These are phyloP conservation scores for Polypedilum pembai DNA, from an alignment of 1,140 invertebrate species.

Conservation along the genomic window DNA sequence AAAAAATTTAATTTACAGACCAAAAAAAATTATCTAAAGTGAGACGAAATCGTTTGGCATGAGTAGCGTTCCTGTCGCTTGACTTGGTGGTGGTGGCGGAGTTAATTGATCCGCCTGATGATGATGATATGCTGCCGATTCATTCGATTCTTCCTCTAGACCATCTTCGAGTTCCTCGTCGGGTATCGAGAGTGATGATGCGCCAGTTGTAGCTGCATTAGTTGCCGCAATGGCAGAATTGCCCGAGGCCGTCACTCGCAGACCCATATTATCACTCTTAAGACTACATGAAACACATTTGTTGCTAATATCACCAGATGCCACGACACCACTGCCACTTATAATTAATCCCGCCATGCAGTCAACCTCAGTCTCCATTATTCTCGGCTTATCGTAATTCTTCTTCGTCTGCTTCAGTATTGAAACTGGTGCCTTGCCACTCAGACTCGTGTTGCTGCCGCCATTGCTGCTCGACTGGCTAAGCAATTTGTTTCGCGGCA, in stretches of 20 bases:
- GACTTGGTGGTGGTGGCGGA: conserved; percentile 9
- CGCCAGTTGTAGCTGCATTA: not conserved
- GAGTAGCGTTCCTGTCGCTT: not conserved
- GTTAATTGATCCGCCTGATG: conserved; percentile 1
- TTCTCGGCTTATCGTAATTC: not conserved
- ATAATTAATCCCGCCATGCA: conserved; percentile 32
- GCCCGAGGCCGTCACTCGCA: conserved; percentile 76
- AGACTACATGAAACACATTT: conserved; percentile 45
- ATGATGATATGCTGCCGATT: conserved; percentile 20
- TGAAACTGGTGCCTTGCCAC: conserved; percentile 33
- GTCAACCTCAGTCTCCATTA: not conserved
- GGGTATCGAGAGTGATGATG: conserved; percentile 58
- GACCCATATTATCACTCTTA: conserved; percentile 83
- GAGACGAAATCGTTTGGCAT: conserved; percentile 15
- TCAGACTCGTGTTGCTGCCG: conserved; percentile 1
- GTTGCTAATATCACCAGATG: conserved; percentile 32
- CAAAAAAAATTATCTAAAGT: conserved; percentile 18
- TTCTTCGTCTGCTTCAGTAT: conserved; percentile 40
- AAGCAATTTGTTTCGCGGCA: conserved; percentile 47
- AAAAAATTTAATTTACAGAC: not conserved
- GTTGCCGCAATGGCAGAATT: conserved; percentile 49
- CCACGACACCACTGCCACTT: not conserved
- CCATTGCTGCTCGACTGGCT: conserved; percentile 30
- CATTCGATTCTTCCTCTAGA: conserved; percentile 32
- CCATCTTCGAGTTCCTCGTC: conserved; percentile 46